A percentile compares a stretch with the other conserved stretches of the same genome.
phyloP scores from a whole-genome alignment of 2,888 invertebrate species.

The Pardosa pseudoannulata region DNA sequence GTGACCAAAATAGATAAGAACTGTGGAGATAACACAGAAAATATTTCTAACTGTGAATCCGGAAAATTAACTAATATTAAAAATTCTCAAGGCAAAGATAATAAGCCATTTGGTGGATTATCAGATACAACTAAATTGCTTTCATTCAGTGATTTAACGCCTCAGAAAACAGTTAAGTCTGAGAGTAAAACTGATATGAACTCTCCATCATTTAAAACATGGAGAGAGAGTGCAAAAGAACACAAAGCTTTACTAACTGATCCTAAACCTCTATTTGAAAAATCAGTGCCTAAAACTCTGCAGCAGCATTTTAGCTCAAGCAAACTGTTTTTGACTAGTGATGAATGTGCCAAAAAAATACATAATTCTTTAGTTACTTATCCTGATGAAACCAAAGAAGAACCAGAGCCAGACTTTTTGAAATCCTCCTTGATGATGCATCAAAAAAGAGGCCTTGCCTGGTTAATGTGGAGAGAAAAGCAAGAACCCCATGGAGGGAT shows the following conservation, averaged over 20 bases:
- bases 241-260: constrained; percentile 41
- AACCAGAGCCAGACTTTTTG: constrained; percentile 80
- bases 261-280: constrained; percentile 79
- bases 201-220: constrained; percentile 56
- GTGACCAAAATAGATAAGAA: no score
- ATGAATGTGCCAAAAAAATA: constrained; percentile 84
- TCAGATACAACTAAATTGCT: background rate
- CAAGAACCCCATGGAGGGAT: constrained; percentile 82
- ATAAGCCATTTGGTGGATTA: background rate
- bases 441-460: constrained; percentile 89
- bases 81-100: background rate
- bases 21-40: background rate
- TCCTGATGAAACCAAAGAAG: constrained; percentile 82
- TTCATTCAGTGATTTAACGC: constrained; percentile 34
- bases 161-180: constrained; percentile 41
- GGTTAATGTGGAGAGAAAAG: constrained; percentile 93
- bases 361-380: constrained; percentile 84
- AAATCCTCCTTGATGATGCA: constrained; percentile 86
- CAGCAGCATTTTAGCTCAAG: background rate
- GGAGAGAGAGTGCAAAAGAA: background rate
- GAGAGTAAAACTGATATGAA: background rate
- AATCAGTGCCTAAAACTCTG: background rate
- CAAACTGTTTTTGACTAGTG: constrained; percentile 50
- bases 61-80: background rate
- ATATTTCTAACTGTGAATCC: background rate